Percentiles rank a stretch among this genome's conserved stretches.
These are phyloP conservation scores for Tetranychus urticae DNA, from an alignment of 1,140 invertebrate genomes.

Conservation along the genomic window DNA sequence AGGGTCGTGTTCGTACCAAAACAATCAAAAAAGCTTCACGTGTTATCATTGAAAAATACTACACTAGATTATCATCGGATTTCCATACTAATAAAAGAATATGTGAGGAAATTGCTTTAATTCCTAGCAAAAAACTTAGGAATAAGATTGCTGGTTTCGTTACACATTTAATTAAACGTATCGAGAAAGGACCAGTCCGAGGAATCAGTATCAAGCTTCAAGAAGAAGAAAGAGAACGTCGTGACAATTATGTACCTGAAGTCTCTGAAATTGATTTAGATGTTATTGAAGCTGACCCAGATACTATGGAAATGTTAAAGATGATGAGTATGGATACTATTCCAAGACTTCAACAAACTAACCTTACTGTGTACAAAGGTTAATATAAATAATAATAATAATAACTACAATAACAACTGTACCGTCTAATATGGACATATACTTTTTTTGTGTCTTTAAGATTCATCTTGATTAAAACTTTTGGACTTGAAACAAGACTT, in stretches of 20 bases:
- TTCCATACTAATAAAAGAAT: conserved; percentile 99
- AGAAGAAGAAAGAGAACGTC: conserved; percentile 91
- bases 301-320: conserved; percentile 97
- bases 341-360: conserved; percentile 7
- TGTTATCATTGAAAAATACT: conserved; percentile 98
- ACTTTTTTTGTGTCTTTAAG: no score
- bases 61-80: conserved; percentile 83
- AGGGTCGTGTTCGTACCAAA: conserved; percentile 96
- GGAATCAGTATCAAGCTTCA: conserved; percentile 98
- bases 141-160: conserved; percentile 99
- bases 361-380: not conserved
- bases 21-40: conserved; percentile 98
- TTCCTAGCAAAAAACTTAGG: conserved; percentile 83
- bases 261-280: conserved; percentile 39
- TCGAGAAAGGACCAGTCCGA: conserved; percentile 80
- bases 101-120: conserved; percentile 97
- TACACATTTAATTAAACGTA: conserved; percentile 95
- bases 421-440: no score
- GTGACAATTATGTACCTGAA: conserved; percentile 98
- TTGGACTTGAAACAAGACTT: no score
- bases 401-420: not conserved
- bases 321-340: conserved; percentile 31
- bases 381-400: not conserved
- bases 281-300: conserved; percentile 84
- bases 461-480: no score